Evolutionary conservation across 2,113 vertebrate species (phyloP).

Genomic region (Stegostoma tigrinum): DNA sequence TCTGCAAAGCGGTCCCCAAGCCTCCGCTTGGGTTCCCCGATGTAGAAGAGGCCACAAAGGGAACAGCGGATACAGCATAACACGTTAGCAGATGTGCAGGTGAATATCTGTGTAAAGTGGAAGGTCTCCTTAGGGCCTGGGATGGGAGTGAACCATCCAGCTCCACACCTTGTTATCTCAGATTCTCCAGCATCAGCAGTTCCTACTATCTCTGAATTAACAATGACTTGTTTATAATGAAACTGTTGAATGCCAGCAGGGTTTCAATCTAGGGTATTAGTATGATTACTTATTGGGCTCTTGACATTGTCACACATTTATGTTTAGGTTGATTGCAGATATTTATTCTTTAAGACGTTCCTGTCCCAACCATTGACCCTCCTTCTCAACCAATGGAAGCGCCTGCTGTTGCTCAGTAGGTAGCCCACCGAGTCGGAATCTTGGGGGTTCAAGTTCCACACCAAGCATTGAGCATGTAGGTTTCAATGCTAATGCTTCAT

Average conservation of each 20-base stretch:
- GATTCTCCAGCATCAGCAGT: no score
- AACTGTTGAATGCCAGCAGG: no score
- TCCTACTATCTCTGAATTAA: neutral
- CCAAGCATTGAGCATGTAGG: neutral
- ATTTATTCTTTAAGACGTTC: neutral
- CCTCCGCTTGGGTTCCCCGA: no score
- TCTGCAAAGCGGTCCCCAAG: no score
- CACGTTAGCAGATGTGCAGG: no score
- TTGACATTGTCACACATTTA: neutral
- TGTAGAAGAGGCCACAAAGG: no score
- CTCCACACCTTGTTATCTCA: no score
- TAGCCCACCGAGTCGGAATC: neutral
- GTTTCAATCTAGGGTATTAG: neutral
- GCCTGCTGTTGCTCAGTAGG: neutral
- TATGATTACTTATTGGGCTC: neutral
- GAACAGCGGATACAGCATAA: no score
- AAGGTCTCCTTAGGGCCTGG: no score
- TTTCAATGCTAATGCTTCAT: neutral
- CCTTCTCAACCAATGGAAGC: neutral
- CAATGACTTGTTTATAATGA: neutral
- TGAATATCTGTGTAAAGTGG: no score
- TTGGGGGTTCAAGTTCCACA: neutral
- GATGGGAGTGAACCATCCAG: no score
- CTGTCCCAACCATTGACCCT: neutral
- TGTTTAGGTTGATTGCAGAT: neutral